Percentiles rank a stretch among this genome's conserved stretches.
phyloP scores from a whole-genome alignment of 2,888 invertebrate genomes.

The Netelia melanura region DNA sequence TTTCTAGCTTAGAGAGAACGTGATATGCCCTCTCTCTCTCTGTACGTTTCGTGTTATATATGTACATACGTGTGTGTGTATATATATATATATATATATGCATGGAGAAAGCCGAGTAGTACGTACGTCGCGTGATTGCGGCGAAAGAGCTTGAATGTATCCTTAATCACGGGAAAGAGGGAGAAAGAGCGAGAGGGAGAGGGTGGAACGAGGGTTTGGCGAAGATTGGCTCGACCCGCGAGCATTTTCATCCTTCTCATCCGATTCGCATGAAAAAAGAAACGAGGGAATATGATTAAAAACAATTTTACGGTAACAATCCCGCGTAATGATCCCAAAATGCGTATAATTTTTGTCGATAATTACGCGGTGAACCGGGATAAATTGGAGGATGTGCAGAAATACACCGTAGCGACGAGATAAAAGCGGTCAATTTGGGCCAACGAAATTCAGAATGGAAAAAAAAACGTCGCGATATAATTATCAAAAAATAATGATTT shows the following conservation, averaged over 20 bases:
- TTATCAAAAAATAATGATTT: no score
- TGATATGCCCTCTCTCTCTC: slow-evolving; percentile 18
- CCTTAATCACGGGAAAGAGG: slow-evolving; percentile 50
- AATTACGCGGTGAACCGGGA: neutral
- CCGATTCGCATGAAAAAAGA: neutral
- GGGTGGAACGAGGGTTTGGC: neutral
- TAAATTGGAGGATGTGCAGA: no score
- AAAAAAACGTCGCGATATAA: no score
- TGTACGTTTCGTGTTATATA: no score
- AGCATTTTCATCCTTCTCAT: slow-evolving; percentile 26
- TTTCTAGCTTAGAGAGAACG: slow-evolving; percentile 29
- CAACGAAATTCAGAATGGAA: no score
- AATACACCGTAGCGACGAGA: no score
- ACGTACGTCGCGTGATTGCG: slow-evolving; percentile 61
- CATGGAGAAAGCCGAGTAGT: slow-evolving; percentile 10
- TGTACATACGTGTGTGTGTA: neutral
- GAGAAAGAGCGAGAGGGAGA: neutral
- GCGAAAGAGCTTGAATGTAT: slow-evolving; percentile 54
- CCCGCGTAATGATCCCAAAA: slow-evolving; percentile 2
- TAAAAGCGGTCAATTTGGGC: no score
- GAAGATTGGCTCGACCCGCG: neutral
- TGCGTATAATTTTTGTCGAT: neutral
- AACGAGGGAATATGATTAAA: neutral
- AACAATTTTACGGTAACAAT: neutral
- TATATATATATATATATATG: neutral